Evolutionary conservation across 2,797 vertebrate species (phyloP).

Genomic region (Helostoma temminkii): DNA sequence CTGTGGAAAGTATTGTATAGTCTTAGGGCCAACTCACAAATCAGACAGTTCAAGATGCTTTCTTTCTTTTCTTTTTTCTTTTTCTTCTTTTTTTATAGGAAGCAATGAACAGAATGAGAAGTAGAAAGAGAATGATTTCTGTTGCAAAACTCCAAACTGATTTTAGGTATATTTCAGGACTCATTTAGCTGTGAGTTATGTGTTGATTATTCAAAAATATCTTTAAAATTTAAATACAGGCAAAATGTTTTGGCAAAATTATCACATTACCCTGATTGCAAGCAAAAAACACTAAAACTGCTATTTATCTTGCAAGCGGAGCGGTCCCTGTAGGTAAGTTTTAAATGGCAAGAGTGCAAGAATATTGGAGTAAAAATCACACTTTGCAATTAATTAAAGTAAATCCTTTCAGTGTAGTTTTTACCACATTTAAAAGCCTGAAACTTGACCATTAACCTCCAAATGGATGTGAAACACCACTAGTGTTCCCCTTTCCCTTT

Average conservation of each 20-base stretch:
- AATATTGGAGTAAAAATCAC: slow-evolving; percentile 63
- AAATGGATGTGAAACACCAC: slow-evolving; percentile 85
- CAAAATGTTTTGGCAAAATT: slow-evolving; percentile 65
- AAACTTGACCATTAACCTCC: slow-evolving; percentile 90
- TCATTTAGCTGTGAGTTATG: slow-evolving; percentile 42
- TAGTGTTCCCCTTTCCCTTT: slow-evolving; percentile 70
- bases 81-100: slow-evolving; percentile 8
- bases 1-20: slow-evolving; percentile 59
- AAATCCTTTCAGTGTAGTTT: slow-evolving; percentile 86
- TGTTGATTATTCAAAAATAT: slow-evolving; percentile 57
- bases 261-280: slow-evolving; percentile 50
- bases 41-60: slow-evolving; percentile 46
- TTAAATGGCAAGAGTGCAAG: slow-evolving; percentile 71
- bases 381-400: slow-evolving; percentile 86
- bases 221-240: slow-evolving; percentile 57
- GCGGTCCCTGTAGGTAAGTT: slow-evolving; percentile 59
- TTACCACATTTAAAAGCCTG: slow-evolving; percentile 85
- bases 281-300: slow-evolving; percentile 55
- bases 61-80: slow-evolving; percentile 7
- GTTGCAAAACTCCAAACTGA: slow-evolving; percentile 23
- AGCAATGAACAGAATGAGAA: slow-evolving; percentile 21
- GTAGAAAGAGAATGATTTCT: slow-evolving; percentile 11
- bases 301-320: slow-evolving; percentile 64
- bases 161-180: slow-evolving; percentile 47
- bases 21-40: slow-evolving; percentile 64